Base-by-base conservation (phyloP, 2,888 invertebrate genomes). In the Petrolisthes manimaculis region DNA sequence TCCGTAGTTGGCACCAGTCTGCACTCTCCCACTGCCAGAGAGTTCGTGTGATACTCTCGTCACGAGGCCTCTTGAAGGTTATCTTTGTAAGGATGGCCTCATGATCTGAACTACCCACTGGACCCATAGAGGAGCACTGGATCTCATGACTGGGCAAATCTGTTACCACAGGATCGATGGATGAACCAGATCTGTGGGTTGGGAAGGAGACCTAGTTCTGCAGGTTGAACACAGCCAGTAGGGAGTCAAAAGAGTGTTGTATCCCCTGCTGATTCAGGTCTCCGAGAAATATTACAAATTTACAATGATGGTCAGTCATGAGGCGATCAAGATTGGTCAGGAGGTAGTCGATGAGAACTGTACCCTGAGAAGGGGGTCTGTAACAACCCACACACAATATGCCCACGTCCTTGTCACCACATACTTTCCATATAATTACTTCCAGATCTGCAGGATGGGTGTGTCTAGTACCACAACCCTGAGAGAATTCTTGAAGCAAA, bases 141-240 rank as follows among this genome's bases (percentile, higher is more conserved):
- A 77, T 18, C 12, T 18, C 9, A 18, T 77, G 77, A 5, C 37
- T 37, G 9, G 77, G 77, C 5, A 77, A 5, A 18, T 77, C 77
- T 18, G 77, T 77, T 14, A 77, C 51, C 18, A 77, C 77, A 8
- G 9, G 77, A 53, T 77, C 37, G 9, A 77, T 24, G 6, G 77
- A 77, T 37, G 77, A 77, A 12, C 77, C 77, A 37, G 77, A 77
- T 9, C 24, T 6, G 51, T 77, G 18, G 24, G 77, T 77, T 8
- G 77, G 77, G 77, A 51, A 77, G 9, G 24, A 1, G 24, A 77
- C 6, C 3, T 77, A 18, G n/a, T 77, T 77, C n/a, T 77, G 37
- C 4, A 77, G 77, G 77, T 77, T 51, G 37, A 51, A 77, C 18
- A 77, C 51, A 9, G 77, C 77, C 24, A 77, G 51, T 53, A 77